Base-by-base conservation (phyloP, 64 coral and sea anemone species). In the Montipora cactus region DNA sequence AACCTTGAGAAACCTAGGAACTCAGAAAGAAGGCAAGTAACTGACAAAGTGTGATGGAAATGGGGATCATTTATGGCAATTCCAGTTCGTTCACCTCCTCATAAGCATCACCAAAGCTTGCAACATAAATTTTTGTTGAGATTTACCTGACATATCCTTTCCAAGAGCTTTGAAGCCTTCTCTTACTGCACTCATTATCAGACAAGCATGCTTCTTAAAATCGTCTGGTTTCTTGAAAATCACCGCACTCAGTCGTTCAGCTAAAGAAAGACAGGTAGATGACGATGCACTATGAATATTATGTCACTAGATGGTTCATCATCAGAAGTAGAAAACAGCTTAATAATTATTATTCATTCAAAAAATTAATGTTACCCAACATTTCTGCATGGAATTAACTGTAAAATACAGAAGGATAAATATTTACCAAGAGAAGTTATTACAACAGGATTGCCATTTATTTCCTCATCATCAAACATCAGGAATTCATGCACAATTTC, bases 101-200 rank as follows among this genome's bases (percentile, higher is more conserved):
- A 37, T 37, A 37, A 37, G 37, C 37, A 37, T 37, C 37, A 37
- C 37, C 37, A 37, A 37, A 2, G 1, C 37, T 37, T 37, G 1
- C 37, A 37, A 37, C 37, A 8, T 0, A 57, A 57, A 57, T 57
- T 64, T 64, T 64, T 64, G 3, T 64, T 15, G 14, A 64, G 47
- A 81, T 55, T 81, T 83, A 98, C 96, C 93, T 77, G 44, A 20
- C 6, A 98, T 44, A 23, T 98, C 93, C 28, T 7, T 47, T 47
- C 96, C 93, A 81, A 93, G 83, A 21, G 93, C 84, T 64, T 83
- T 82, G 44, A 98, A 89, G 10, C 59, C 96, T 80, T 98, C 93
- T 77, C 89, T 98, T 4, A 73, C 59, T 12, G 89, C 89, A 89
- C 79, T 98, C 21, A 88, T 98, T n/a, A 98, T 7, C 47, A 95